Evolutionary conservation across 2,113 vertebrate genomes (phyloP).

Genomic region (Forbesichthys agassizii): DNA sequence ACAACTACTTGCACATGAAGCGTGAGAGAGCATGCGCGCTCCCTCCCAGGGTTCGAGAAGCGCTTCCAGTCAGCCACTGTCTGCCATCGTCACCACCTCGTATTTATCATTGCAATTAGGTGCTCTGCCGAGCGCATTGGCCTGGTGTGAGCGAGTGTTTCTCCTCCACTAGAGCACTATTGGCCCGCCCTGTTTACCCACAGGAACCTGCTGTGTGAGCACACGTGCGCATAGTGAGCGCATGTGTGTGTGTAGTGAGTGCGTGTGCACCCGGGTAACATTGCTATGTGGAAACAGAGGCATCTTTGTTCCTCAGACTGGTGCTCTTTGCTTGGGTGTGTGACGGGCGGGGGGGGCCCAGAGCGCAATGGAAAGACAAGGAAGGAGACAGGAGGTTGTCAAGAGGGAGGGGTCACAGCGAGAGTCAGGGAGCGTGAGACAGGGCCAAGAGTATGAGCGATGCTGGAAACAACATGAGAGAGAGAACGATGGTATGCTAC

Average conservation of each 20-base stretch:
- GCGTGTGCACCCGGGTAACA: no score
- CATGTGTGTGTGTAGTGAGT: neutral
- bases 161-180: slow-evolving; percentile 37
- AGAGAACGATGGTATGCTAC: neutral
- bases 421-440: neutral
- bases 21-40: slow-evolving; percentile 1
- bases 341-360: slow-evolving; percentile 50
- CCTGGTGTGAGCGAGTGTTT: slow-evolving; percentile 40
- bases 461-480: slow-evolving; percentile 13
- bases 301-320: neutral
- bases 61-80: slow-evolving; percentile 16
- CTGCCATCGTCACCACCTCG: slow-evolving; percentile 37
- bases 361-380: slow-evolving; percentile 9
- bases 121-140: slow-evolving; percentile 56
- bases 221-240: no score
- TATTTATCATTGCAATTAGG: slow-evolving; percentile 69
- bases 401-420: neutral
- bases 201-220: slow-evolving; percentile 28
- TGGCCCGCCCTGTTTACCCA: slow-evolving; percentile 40
- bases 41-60: slow-evolving; percentile 32
- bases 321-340: slow-evolving; percentile 33
- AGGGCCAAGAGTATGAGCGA: slow-evolving; percentile 40
- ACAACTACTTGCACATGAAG: no score
- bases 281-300: neutral
- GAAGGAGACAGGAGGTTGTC: neutral